Conservation (phyloP, 2,888 invertebrate species). For the Drosophila anomalata region DNA sequence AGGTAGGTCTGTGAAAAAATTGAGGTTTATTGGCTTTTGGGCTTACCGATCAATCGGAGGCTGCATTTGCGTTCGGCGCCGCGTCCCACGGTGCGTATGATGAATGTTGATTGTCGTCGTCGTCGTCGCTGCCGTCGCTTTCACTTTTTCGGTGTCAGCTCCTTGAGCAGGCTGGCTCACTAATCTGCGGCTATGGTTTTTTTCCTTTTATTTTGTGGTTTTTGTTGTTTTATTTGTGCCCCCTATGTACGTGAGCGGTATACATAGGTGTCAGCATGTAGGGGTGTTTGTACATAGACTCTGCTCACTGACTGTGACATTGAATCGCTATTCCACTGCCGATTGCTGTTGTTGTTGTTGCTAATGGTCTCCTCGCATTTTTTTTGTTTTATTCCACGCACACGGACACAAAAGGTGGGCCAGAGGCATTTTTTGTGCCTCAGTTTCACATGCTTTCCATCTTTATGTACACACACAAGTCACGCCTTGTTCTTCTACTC, state of each 20-base stretch:
- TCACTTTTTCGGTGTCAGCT: slow-evolving; percentile 13
- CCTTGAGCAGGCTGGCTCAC: slow-evolving; percentile 42
- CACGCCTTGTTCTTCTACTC: slow-evolving; percentile 48
- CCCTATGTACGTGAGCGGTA: slow-evolving; percentile 22
- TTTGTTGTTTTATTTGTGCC: slow-evolving; percentile 19
- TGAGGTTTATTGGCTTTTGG: slow-evolving; percentile 7
- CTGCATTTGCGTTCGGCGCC: slow-evolving; percentile 67
- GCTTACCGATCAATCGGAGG: slow-evolving; percentile 59
- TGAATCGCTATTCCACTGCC: slow-evolving; percentile 67
- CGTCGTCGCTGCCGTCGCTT: slow-evolving; percentile 12
- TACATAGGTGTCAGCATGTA: slow-evolving; percentile 13
- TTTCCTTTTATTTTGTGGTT: slow-evolving; percentile 3
- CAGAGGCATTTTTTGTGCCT: slow-evolving; percentile 53
- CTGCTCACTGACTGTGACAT: slow-evolving; percentile 66
- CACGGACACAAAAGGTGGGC: slow-evolving; percentile 64
- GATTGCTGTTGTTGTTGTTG: slow-evolving; percentile 44
- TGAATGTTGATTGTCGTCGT: slow-evolving; percentile 65
- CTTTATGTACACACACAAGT: slow-evolving; percentile 41
- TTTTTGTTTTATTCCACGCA: slow-evolving; percentile 66
- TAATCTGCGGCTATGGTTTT: slow-evolving; percentile 64
- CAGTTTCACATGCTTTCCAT: slow-evolving; percentile 51
- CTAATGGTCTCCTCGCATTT: slow-evolving; percentile 29
- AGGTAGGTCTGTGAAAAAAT: slow-evolving; percentile 10
- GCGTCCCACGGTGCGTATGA: slow-evolving; percentile 73
- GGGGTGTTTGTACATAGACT: slow-evolving; percentile 33